Percentiles rank a stretch among this genome's conserved stretches.
These are phyloP conservation scores for Nycteola revayana DNA, from an alignment of 2,888 invertebrate species.

Conservation along the genomic window DNA sequence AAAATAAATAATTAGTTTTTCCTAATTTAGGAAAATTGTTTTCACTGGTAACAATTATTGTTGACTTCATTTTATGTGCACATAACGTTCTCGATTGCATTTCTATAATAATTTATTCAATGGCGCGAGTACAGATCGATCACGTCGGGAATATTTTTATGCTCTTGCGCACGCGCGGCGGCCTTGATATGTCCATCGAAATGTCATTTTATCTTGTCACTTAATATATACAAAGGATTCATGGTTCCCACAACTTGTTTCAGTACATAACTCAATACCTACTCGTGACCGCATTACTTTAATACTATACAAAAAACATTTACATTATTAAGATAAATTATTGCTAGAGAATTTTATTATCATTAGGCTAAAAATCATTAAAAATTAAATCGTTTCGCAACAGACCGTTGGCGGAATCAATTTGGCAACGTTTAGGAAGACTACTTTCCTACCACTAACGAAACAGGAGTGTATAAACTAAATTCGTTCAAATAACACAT, in stretches of 20 bases:
- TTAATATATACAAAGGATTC: conserved; percentile 63
- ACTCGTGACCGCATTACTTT: conserved; percentile 55
- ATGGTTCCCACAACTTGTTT: conserved; percentile 47
- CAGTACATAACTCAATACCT: conserved; percentile 54
- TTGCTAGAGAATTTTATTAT: conserved; percentile 80
- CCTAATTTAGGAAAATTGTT: too few relatives aligned
- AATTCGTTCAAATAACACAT: conserved; percentile 77
- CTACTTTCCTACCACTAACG: conserved; percentile 80
- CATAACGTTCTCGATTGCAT: too few relatives aligned
- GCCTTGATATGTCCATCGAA: conserved; percentile 60
- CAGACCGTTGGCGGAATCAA: conserved; percentile 76
- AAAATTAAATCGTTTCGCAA: conserved; percentile 72
- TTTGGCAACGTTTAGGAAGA: conserved; percentile 82
- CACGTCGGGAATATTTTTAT: conserved; percentile 38
- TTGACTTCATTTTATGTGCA: too few relatives aligned
- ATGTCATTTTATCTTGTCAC: conserved; percentile 37
- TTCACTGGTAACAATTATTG: too few relatives aligned
- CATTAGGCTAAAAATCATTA: conserved; percentile 68
- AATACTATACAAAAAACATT: conserved; percentile 80
- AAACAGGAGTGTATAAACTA: conserved; percentile 79
- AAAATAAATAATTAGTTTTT: too few relatives aligned
- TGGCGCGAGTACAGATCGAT: too few relatives aligned
- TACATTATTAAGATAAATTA: conserved; percentile 76
- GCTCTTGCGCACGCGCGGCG: conserved; percentile 38
- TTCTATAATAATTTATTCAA: too few relatives aligned